Percentiles rank a stretch among this genome's conserved stretches.
phyloP scores from a whole-genome alignment of 2,113 vertebrate species.

The Mesitornis unicolor region DNA sequence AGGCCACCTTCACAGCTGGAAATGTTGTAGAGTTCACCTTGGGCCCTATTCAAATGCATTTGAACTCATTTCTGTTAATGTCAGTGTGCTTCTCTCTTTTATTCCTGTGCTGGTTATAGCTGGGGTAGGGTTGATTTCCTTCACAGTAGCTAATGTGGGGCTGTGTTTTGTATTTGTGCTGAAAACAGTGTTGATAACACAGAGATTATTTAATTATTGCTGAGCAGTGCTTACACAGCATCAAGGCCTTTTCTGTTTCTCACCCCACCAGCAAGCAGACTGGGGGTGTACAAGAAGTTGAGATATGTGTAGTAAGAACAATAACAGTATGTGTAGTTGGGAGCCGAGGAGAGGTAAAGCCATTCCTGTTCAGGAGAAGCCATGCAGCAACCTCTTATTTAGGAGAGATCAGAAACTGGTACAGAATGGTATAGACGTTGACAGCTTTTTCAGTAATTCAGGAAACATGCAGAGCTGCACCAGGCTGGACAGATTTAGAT shows the following conservation, averaged over 20 bases:
- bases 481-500: background rate
- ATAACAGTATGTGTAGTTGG: no score
- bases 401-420: background rate
- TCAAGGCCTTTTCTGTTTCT: no score
- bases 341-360: background rate
- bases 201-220: no score
- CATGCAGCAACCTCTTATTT: accelerated
- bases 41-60: background rate
- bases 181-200: no score
- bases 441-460: background rate
- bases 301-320: no score
- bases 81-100: background rate
- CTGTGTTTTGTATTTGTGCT: no score
- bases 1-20: background rate
- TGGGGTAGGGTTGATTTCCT: no score
- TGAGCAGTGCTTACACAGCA: no score
- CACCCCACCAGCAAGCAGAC: no score
- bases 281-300: no score
- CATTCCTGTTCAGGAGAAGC: background rate
- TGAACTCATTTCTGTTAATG: background rate
- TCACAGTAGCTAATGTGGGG: no score
- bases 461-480: background rate
- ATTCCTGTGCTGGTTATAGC: no score
- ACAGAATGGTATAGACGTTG: background rate
- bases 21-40: background rate